phyloP scores from a whole-genome alignment of 2,888 invertebrate species.

The Conus canariensis region DNA sequence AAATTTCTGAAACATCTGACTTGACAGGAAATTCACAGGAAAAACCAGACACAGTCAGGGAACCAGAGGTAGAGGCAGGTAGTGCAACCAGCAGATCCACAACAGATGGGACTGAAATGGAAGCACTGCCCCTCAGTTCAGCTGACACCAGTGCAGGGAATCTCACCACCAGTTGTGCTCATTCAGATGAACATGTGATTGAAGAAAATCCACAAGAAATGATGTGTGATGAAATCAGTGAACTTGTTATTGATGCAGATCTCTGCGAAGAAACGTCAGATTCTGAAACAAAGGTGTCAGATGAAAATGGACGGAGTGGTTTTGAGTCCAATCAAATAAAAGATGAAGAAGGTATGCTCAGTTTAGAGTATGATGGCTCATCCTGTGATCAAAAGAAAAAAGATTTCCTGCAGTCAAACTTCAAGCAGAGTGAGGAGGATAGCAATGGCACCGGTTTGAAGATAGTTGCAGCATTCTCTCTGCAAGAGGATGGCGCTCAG shows the following conservation, averaged over 20 bases:
- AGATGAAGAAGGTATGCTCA: not conserved
- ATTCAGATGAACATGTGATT: not conserved
- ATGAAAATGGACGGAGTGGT: not conserved
- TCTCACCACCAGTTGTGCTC: not conserved
- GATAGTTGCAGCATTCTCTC: conserved; percentile 53
- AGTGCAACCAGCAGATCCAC: not conserved
- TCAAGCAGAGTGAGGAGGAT: conserved; percentile 26
- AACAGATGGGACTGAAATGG: not conserved
- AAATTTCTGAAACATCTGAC: not conserved
- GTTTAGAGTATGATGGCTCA: not conserved
- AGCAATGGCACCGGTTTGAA: conserved; percentile 41
- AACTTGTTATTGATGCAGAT: not conserved
- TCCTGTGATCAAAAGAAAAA: not conserved
- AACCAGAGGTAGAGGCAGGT: not conserved
- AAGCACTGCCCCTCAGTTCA: too few species aligned
- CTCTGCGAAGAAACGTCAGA: not conserved
- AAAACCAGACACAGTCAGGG: not conserved
- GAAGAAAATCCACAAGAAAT: not conserved
- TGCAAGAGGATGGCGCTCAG: conserved; percentile 38
- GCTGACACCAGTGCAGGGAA: not conserved
- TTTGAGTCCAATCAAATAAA: not conserved
- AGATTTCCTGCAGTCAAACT: conserved; percentile 10
- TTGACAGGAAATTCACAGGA: not conserved
- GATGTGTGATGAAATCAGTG: not conserved
- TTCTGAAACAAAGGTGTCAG: not conserved